Conservation (phyloP, 2,113 vertebrate species). For the Delphinapterus leucas region DNA sequence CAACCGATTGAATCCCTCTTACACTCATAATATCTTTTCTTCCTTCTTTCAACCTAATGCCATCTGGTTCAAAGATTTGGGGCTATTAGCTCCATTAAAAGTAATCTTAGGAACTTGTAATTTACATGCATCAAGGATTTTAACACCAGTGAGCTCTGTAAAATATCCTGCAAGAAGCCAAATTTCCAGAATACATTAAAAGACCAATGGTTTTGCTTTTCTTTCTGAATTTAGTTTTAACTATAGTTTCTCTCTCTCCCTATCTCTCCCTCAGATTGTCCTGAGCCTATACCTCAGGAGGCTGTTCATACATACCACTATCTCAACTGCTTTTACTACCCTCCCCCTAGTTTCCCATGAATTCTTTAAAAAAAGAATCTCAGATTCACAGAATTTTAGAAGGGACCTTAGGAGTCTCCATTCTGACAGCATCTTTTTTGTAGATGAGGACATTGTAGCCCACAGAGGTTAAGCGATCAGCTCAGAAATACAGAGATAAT, state of each 20-base stretch:
- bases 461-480: background rate
- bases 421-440: background rate
- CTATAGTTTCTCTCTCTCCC: background rate
- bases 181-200: background rate
- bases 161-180: background rate
- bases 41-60: background rate
- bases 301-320: background rate
- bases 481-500: background rate
- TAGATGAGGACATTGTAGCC: background rate
- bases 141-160: background rate
- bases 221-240: background rate
- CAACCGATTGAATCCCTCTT: background rate
- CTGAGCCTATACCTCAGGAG: background rate
- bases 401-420: background rate
- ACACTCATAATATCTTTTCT: background rate
- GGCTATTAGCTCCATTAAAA: background rate
- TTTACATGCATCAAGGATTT: background rate
- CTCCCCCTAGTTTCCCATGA: background rate
- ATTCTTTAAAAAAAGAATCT: background rate
- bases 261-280: background rate
- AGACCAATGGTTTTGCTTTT: background rate
- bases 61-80: background rate
- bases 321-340: background rate
- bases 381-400: slow-evolving; percentile 12
- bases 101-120: background rate